phyloP scores from a whole-genome alignment of 2,797 vertebrate species.

The Clarias laeviceps region DNA sequence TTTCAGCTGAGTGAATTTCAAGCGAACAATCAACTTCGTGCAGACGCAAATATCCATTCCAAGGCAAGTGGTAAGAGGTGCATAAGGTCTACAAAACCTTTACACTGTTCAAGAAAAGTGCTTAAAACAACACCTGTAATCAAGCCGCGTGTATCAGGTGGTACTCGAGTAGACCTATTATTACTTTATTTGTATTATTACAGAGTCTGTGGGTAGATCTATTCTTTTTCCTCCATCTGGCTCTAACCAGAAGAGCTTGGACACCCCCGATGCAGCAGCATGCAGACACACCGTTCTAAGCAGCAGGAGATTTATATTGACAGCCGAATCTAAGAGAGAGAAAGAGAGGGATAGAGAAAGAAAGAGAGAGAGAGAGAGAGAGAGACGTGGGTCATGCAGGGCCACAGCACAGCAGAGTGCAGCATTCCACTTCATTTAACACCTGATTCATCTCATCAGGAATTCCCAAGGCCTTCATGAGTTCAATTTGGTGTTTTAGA shows the following conservation, averaged over 20 bases:
- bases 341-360: background rate
- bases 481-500: background rate
- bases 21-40: background rate
- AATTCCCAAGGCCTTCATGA: slow-evolving; percentile 22
- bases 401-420: slow-evolving; percentile 4
- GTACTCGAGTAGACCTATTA: background rate
- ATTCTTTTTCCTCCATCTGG: background rate
- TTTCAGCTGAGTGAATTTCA: background rate
- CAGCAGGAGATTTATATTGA: slow-evolving; percentile 1
- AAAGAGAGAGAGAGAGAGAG: slow-evolving; percentile 9
- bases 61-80: background rate
- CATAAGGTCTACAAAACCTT: background rate
- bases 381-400: slow-evolving; percentile 8
- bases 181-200: background rate
- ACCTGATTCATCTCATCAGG: slow-evolving; percentile 23
- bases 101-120: background rate
- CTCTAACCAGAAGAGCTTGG: background rate
- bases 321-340: background rate
- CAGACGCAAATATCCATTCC: background rate
- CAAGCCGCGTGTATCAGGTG: background rate
- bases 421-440: slow-evolving; percentile 24
- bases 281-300: background rate
- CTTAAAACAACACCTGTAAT: background rate
- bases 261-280: background rate
- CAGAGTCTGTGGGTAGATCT: too few relatives aligned